A percentile compares a stretch with the other conserved stretches of the same genome.
Conservation (phyloP, 1,140 invertebrate species). For the Eufriesea mexicana region DNA sequence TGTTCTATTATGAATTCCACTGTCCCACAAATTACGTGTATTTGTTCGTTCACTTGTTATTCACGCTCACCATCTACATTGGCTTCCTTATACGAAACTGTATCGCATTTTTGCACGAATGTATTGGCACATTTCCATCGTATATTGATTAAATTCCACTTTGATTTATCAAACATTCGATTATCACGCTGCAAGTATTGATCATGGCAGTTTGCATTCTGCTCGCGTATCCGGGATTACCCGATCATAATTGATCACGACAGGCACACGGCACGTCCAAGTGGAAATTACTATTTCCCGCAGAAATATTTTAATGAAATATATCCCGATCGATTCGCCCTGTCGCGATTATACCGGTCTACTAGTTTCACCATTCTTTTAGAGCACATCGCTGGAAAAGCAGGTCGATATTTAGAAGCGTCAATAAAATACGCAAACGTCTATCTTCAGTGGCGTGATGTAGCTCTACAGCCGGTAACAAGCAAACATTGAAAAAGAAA, state of each 20-base stretch:
- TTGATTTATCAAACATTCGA: neutral
- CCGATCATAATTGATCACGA: constrained; percentile 6
- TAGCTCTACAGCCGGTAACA: too few relatives aligned
- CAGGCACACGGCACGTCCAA: neutral
- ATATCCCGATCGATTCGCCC: neutral
- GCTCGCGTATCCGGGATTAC: neutral
- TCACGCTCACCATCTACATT: too few relatives aligned
- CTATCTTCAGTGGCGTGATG: too few relatives aligned
- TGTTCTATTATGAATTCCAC: too few relatives aligned
- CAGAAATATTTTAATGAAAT: neutral
- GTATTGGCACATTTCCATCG: neutral
- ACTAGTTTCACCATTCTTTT: too few relatives aligned
- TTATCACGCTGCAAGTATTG: neutral
- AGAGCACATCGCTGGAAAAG: too few relatives aligned
- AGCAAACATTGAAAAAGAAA: too few relatives aligned
- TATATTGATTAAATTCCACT: neutral
- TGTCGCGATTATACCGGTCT: too few relatives aligned
- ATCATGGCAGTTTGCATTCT: neutral
- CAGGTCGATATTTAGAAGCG: too few relatives aligned
- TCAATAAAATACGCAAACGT: too few relatives aligned
- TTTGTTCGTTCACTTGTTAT: too few relatives aligned
- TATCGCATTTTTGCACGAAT: neutral
- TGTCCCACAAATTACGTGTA: too few relatives aligned
- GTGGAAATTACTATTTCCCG: neutral
- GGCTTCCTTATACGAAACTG: neutral